Conservation (phyloP, 2,113 vertebrate species). For the Prinia subflava region DNA sequence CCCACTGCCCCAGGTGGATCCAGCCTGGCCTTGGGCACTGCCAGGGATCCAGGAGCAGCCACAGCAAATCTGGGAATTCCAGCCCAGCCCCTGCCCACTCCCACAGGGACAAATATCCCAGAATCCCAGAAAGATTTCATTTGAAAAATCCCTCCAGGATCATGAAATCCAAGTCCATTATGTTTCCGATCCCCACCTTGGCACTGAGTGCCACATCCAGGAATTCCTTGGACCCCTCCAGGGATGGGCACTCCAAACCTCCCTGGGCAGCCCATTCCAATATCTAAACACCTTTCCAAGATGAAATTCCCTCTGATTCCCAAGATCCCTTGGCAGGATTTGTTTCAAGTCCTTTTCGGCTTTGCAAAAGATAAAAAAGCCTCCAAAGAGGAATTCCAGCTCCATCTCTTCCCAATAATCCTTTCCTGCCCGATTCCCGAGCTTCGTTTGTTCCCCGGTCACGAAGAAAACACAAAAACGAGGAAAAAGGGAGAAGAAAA, state of each 20-base stretch:
- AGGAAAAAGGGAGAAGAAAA: background rate
- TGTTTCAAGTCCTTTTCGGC: background rate
- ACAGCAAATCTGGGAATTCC: no score
- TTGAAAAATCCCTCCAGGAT: background rate
- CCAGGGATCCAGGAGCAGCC: no score
- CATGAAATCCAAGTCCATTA: accelerated
- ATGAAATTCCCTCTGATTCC: background rate
- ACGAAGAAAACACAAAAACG: background rate
- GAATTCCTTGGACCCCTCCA: background rate
- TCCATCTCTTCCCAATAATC: background rate
- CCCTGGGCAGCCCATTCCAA: background rate
- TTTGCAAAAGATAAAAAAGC: accelerated
- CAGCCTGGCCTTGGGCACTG: no score
- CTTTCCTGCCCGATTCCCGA: background rate
- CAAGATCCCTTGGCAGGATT: background rate
- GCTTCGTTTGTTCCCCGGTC: background rate
- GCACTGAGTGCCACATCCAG: background rate
- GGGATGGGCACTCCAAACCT: background rate
- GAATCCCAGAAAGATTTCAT: background rate
- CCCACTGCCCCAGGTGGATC: no score
- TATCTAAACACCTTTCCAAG: accelerated
- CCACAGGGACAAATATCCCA: background rate
- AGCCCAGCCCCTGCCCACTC: background rate
- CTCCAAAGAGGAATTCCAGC: background rate
- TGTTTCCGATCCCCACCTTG: accelerated